Conservation (phyloP, 2,797 vertebrate species). For the Enteromius fasciolatus region DNA sequence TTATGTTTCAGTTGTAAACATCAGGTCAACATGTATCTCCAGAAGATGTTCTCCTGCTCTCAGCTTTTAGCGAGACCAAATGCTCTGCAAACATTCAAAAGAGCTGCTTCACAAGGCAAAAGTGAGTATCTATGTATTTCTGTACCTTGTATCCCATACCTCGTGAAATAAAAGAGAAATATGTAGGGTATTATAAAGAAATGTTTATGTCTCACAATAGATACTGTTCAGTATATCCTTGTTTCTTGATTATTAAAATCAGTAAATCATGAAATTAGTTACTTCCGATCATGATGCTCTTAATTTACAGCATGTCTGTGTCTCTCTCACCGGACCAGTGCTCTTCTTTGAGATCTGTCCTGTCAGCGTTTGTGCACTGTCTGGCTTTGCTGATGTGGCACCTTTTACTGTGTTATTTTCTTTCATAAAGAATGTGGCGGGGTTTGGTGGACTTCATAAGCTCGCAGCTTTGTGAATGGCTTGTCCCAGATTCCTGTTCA, state of each 20-base stretch:
- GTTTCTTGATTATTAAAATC: not conserved
- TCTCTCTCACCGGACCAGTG: constrained; percentile 12
- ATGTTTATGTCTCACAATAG: not conserved
- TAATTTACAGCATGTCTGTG: constrained; percentile 4
- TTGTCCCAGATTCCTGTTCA: constrained; percentile 2
- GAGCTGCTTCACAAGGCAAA: constrained; percentile 71
- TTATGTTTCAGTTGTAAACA: constrained; percentile 38
- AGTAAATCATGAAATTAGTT: not conserved
- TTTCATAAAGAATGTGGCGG: constrained; percentile 59
- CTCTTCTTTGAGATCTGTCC: constrained; percentile 64
- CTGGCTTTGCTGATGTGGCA: constrained; percentile 76
- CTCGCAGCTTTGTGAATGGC: not conserved
- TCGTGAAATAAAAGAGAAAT: not conserved
- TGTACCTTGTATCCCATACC: not conserved
- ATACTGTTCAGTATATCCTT: not conserved
- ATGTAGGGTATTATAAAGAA: not conserved
- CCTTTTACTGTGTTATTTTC: constrained; percentile 67
- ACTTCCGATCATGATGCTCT: not conserved
- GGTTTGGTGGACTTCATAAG: constrained; percentile 6
- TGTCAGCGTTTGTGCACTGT: constrained; percentile 71
- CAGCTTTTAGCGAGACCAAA: constrained; percentile 53
- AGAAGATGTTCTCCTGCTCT: constrained; percentile 65
- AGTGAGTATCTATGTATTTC: constrained; percentile 33
- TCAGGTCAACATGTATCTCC: constrained; percentile 69
- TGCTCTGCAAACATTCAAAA: constrained; percentile 56